A percentile compares a stretch with the other conserved stretches of the same genome.
Conservation (phyloP, 2,113 vertebrate genomes). For the Patagioenas fasciata region DNA sequence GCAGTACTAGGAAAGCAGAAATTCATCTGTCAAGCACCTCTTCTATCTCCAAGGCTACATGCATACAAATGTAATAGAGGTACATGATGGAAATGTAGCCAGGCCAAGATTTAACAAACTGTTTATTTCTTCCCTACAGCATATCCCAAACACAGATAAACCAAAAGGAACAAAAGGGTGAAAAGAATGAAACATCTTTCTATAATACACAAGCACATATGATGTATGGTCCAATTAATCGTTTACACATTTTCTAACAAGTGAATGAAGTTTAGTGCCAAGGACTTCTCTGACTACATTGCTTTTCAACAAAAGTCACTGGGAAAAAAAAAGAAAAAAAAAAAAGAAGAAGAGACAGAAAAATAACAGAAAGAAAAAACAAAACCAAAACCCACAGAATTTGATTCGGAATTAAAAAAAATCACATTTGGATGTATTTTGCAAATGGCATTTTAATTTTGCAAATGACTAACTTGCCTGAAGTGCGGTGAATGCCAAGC, state of each 20-base stretch:
- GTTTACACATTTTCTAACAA: background rate
- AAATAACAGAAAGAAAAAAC: background rate
- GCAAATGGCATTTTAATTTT: conserved; percentile 13
- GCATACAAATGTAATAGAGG: background rate
- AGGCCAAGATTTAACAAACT: background rate
- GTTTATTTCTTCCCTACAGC: background rate
- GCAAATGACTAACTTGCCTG: background rate
- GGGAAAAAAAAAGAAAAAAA: conserved; percentile 15
- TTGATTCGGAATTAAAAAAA: background rate
- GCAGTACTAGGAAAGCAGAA: background rate
- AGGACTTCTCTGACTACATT: background rate
- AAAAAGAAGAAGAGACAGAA: background rate
- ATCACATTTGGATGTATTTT: background rate
- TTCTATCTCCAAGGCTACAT: conserved; percentile 24
- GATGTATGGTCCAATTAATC: background rate
- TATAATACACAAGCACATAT: background rate
- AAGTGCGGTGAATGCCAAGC: background rate
- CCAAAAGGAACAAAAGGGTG: background rate
- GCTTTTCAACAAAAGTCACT: background rate
- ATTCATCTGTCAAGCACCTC: background rate
- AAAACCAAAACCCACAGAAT: no score
- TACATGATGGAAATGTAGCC: background rate
- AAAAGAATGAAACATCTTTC: background rate
- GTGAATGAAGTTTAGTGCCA: background rate
- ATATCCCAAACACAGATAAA: background rate